Percentiles rank a stretch among this genome's conserved stretches.
Conservation (phyloP, 2,113 vertebrate genomes). For the Arvicanthis niloticus region DNA sequence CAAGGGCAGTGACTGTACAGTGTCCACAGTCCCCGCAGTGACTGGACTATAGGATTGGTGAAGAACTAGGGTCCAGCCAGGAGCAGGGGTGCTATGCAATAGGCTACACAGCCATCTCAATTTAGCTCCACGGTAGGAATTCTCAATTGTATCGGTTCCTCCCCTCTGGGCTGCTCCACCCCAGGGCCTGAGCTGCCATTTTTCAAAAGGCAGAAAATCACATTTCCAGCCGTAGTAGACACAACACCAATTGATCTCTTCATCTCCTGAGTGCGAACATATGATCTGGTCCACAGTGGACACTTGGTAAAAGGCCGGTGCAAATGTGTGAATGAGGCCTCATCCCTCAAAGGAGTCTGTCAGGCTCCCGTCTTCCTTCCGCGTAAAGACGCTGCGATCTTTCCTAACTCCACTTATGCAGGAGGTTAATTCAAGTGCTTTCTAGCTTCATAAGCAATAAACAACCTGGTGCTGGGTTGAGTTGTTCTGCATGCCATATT, state of each 20-base stretch:
- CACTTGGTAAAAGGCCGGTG: not conserved
- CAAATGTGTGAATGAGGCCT: not conserved
- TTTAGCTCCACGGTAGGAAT: not conserved
- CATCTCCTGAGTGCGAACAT: not conserved
- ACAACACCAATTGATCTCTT: not conserved
- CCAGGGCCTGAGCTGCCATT: not conserved
- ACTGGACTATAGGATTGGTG: not conserved
- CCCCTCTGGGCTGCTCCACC: not conserved
- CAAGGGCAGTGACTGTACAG: not conserved
- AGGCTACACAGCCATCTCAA: not conserved
- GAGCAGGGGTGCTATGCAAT: not conserved
- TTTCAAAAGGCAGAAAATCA: not conserved
- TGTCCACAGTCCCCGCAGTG: not conserved
- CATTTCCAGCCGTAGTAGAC: not conserved
- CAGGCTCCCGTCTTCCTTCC: not conserved
- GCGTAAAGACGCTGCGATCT: conserved; percentile 54
- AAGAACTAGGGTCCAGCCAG: not conserved
- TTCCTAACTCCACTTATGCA: conserved; percentile 71
- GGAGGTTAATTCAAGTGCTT: conserved; percentile 81
- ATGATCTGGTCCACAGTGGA: not conserved
- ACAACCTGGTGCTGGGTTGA: not conserved
- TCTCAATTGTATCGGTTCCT: not conserved
- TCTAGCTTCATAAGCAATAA: conserved; percentile 80
- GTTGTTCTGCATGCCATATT: conserved; percentile 53
- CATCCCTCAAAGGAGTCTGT: conserved; percentile 61